These are phyloP conservation scores for Gallinago stenura DNA, from an alignment of 2,797 vertebrate genomes.

Conservation along the genomic window DNA sequence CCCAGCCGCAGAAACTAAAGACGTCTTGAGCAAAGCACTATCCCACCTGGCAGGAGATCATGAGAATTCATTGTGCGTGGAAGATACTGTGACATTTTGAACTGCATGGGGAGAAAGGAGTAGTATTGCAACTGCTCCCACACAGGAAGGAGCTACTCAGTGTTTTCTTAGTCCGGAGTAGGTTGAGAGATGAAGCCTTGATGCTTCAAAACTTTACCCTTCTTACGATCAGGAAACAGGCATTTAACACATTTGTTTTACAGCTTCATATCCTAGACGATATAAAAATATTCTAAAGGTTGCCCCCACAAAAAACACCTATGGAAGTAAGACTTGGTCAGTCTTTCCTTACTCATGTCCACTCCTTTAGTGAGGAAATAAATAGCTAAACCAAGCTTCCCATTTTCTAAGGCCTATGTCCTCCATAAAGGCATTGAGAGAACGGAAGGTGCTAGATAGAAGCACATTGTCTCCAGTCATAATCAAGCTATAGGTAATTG, in stretches of 20 bases:
- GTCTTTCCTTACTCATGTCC: neutral
- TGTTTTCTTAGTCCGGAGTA: neutral
- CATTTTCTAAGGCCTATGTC: neutral
- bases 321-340: neutral
- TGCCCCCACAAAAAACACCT: neutral
- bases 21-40: neutral
- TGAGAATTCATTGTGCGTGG: neutral
- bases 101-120: neutral
- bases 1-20: constrained; percentile 30
- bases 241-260: neutral
- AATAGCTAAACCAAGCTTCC: neutral
- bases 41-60: constrained; percentile 9
- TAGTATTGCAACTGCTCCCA: constrained; percentile 7
- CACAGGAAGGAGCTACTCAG: neutral
- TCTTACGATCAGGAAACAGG: neutral
- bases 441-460: neutral
- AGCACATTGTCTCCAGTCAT: neutral
- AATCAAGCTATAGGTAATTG: neutral
- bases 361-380: neutral
- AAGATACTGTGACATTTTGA: neutral
- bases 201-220: neutral
- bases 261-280: neutral
- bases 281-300: neutral
- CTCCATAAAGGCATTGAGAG: neutral
- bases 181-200: neutral